Evolutionary conservation across 2,113 vertebrate genomes (phyloP), one percentile per base, ranked within the genome.

Genomic region (Aptenodytes forsteri): DNA sequence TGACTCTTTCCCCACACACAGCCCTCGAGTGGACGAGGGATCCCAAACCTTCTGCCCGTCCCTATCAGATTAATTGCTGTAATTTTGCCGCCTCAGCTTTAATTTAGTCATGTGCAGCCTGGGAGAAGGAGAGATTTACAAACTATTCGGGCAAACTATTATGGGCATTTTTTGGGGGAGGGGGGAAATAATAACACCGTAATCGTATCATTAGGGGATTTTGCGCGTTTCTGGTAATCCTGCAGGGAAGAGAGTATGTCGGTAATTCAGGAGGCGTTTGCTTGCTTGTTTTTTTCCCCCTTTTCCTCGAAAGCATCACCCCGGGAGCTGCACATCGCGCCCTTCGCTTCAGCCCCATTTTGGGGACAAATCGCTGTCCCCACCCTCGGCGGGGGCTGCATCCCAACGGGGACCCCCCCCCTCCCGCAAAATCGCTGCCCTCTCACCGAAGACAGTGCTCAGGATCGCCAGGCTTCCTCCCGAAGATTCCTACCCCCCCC

Each of bases 391-490:
- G 13, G 29, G 65, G 34, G 20, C 52, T 26, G 17, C 34, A 16
- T 26, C 55, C 56, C 19, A 52, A 34, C 0, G 0, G 44, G 26
- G 52, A 46, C 6, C 4, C 3, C 10, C 2, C 2, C 25, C 5
- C 6, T 8, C 22, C 7, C 13, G 5, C 29, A n/a, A 12, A 78
- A 82, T 69, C 26, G 1, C 44, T 88, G 16, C 46, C 10, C 9
- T 7, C 27, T 73, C 6, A 0, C 58, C 6, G 7, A 69, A 67
- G 38, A 72, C 16, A 1, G 11, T 55, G 17, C 21, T 66, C 50
- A 10, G 27, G 22, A 15, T 56, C 6, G 4, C n/a, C 26, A 36
- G 30, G 8, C 9, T 86, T 92, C 34, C 54, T 46, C 64, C 4
- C 5, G 15, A 18, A 3, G 5, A 72, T 36, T 52, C 10, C 38